Conservation (phyloP, 2,888 invertebrate species). For the Orthonychiurus folsomi region DNA sequence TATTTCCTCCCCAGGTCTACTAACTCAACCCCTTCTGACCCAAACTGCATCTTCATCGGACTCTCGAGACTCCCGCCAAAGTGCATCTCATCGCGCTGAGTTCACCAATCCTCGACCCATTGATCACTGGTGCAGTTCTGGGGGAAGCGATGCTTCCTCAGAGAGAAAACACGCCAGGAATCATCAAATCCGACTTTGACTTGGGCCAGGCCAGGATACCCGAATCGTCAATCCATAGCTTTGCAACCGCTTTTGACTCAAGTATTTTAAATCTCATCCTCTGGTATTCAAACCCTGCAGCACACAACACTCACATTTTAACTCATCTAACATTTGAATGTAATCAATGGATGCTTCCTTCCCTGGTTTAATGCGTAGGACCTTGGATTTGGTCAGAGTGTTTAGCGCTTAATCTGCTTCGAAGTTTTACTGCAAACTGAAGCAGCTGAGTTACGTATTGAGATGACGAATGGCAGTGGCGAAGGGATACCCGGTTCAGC, state of each 20-base stretch:
- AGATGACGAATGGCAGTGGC: too few species aligned
- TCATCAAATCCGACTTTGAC: constrained; percentile 24
- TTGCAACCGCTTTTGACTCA: not conserved
- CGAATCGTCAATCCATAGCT: not conserved
- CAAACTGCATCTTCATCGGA: constrained; percentile 31
- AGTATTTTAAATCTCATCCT: too few species aligned
- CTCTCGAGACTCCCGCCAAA: constrained; percentile 28
- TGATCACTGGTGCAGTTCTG: constrained; percentile 30
- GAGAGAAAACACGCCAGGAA: constrained; percentile 23
- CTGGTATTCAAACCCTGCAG: too few species aligned
- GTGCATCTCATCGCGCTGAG: constrained; percentile 18
- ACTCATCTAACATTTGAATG: not conserved
- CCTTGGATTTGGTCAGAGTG: too few species aligned
- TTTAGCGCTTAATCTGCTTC: too few species aligned
- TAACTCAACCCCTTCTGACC: constrained; percentile 29
- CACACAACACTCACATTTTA: not conserved
- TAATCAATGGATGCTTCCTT: too few species aligned
- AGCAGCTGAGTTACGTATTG: too few species aligned
- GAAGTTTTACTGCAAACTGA: too few species aligned
- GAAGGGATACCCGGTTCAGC: too few species aligned
- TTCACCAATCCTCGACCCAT: constrained; percentile 23
- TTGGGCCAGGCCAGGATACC: not conserved
- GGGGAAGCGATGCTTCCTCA: constrained; percentile 24
- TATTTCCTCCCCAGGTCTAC: constrained; percentile 16
- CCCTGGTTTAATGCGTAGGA: too few species aligned